Evolutionary conservation across 30 jellyfish, hydroid and myxozoan species (phyloP).

Genomic region (Chrysaora quinquecirrha): DNA sequence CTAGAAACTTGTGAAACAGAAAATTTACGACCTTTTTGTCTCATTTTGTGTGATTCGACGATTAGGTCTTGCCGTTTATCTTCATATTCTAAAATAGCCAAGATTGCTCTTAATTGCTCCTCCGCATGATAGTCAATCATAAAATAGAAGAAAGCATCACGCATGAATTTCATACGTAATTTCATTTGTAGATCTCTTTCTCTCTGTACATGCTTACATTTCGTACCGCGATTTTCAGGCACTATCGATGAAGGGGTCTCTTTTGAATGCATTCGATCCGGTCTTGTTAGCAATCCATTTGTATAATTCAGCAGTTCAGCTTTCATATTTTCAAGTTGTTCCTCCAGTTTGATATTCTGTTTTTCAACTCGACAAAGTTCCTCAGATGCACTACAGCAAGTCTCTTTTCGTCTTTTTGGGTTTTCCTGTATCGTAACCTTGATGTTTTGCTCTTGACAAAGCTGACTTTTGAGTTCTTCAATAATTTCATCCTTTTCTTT

Average conservation of each 20-base stretch:
- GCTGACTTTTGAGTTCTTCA: slow-evolving; percentile 20
- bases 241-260: too few relatives aligned
- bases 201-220: slow-evolving; percentile 29
- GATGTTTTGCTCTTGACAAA: slow-evolving; percentile 39
- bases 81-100: slow-evolving; percentile 94
- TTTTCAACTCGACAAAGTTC: slow-evolving; percentile 42
- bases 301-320: not conserved
- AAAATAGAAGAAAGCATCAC: slow-evolving; percentile 93
- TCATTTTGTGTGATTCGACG: slow-evolving; percentile 88
- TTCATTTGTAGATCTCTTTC: slow-evolving; percentile 76
- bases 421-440: slow-evolving; percentile 3
- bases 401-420: slow-evolving; percentile 43
- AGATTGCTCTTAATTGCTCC: slow-evolving; percentile 90
- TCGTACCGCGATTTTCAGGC: slow-evolving; percentile 4
- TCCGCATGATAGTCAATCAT: slow-evolving; percentile 97
- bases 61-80: slow-evolving; percentile 86
- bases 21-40: slow-evolving; percentile 79
- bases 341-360: slow-evolving; percentile 41
- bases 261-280: not conserved
- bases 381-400: slow-evolving; percentile 49
- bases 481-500: slow-evolving; percentile 33
- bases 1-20: slow-evolving; percentile 87
- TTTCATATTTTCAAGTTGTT: slow-evolving; percentile 39
- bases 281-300: not conserved
- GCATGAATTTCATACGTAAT: slow-evolving; percentile 80